These are phyloP conservation scores for Ariolimax columbianus DNA, from an alignment of 2,888 invertebrate genomes.

Conservation along the genomic window DNA sequence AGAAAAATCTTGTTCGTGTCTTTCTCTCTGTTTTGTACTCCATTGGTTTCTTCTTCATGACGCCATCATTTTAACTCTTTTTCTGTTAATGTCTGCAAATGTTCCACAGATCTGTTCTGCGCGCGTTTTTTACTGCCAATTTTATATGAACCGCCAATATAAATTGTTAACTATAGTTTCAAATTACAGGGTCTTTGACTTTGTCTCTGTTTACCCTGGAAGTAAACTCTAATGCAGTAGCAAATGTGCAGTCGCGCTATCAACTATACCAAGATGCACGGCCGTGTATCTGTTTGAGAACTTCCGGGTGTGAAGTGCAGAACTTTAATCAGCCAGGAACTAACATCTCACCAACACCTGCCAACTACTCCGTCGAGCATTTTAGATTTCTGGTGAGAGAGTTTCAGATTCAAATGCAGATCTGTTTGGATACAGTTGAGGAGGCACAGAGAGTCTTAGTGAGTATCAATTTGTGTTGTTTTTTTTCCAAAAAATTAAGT, in stretches of 20 bases:
- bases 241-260: background rate
- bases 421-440: background rate
- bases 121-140: no score
- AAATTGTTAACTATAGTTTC: background rate
- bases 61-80: no score
- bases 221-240: background rate
- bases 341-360: background rate
- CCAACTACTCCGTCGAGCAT: background rate
- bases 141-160: no score
- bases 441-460: background rate
- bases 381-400: background rate
- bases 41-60: no score
- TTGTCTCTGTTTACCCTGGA: background rate
- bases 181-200: background rate
- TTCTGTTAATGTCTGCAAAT: no score
- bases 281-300: background rate
- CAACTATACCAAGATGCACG: background rate
- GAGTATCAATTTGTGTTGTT: background rate
- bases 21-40: no score
- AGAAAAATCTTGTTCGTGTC: no score
- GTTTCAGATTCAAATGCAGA: background rate
- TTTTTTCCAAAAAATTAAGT: background rate
- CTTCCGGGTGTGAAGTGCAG: background rate
- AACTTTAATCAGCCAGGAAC: no score
- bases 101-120: no score